Evolutionary conservation across 1,140 invertebrate genomes (phyloP), one percentile per base, ranked within the genome.

Genomic region (Drosophila dunni): DNA sequence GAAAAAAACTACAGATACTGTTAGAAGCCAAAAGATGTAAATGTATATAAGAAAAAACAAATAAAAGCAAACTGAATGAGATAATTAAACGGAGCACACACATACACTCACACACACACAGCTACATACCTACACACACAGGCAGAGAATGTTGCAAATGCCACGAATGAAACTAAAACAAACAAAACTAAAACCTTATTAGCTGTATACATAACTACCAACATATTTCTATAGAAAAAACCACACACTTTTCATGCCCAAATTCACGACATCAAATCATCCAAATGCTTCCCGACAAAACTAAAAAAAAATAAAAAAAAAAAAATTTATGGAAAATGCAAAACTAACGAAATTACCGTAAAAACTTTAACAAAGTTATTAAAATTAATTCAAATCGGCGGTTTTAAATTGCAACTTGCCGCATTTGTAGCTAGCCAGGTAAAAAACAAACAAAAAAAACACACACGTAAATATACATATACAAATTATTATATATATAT

Each of bases 381-480:
- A 46, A 40, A 34, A 71, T 57, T 13, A 66, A 29, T 29, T 29
- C 24, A 69, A 50, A 58, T 65, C 11, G 5, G 44, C 36, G 51
- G 51, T 57, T 29, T 29, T 13, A 24, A 54, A 24, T 53, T 58
- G 53, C 51, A 61, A 45, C 63, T 53, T 34, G 29, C 38, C 63
- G 63, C 61, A 65, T 72, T 68, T 69, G 61, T 80, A 80, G 81
- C 53, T 78, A 80, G 81, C 77, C 81, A 77, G 74, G 57, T 84
- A 80, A 77, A 54, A 63, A 58, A 75, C 62, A 79, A 36, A 48
- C 40, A 54, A 79, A 36, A 48, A 34, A 54, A 38, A 40, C 24
- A 73, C 42, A 56, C 15, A 51, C 10, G 40, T 63, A 36, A 51
- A 24, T 50, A 50, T 61, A 38, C 15, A 60, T 46, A 73, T 64